Evolutionary conservation across 2,113 vertebrate species (phyloP).

Genomic region (Osmerus eperlanus): DNA sequence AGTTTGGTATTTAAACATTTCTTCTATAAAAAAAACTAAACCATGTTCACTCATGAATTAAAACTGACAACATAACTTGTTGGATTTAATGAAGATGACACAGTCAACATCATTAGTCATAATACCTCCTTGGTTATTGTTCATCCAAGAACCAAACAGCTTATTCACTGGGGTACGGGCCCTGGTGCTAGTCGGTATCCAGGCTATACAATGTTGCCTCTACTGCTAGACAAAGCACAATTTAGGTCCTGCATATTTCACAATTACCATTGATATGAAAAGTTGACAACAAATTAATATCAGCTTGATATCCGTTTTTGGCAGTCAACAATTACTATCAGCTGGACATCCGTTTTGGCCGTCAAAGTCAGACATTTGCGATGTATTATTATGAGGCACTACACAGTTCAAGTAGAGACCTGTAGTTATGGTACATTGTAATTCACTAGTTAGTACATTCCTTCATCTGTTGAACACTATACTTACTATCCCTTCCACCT

Average conservation of each 20-base stretch:
- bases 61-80: too few species aligned
- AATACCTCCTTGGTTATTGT: conserved; percentile 32
- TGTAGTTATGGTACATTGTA: conserved; percentile 28
- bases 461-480: conserved; percentile 21
- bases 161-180: conserved; percentile 59
- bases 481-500: neutral
- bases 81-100: too few species aligned
- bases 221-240: conserved; percentile 12
- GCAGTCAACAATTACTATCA: neutral
- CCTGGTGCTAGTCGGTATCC: neutral
- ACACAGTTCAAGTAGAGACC: conserved; percentile 58
- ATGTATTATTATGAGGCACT: conserved; percentile 20
- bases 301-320: too few species aligned
- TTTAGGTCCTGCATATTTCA: neutral
- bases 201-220: conserved; percentile 35
- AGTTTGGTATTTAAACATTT: too few species aligned
- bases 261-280: too few species aligned
- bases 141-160: conserved; percentile 51
- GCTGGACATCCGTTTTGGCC: neutral
- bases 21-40: too few species aligned
- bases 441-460: conserved; percentile 28
- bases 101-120: too few species aligned
- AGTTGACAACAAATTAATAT: too few species aligned
- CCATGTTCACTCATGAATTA: too few species aligned
- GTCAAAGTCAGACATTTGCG: conserved; percentile 13